A percentile compares a stretch with the other conserved stretches of the same genome.
Conservation (phyloP, 2,113 vertebrate genomes). For the Cinclus cinclus region DNA sequence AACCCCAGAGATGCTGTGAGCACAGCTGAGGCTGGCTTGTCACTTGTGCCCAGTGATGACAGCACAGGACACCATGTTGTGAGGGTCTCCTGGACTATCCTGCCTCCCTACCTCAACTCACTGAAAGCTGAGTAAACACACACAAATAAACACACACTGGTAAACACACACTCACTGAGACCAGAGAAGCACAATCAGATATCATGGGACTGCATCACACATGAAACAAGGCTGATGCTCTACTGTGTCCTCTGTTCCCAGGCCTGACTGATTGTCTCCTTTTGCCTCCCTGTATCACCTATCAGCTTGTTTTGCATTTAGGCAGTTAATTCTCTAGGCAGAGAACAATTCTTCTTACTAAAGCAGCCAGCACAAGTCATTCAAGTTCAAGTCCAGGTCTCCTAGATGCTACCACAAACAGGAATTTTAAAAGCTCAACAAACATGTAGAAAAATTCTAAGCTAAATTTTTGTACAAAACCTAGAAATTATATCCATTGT, state of each 20-base stretch:
- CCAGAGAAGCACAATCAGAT: neutral
- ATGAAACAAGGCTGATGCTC: neutral
- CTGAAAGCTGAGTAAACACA: neutral
- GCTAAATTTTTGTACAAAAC: neutral
- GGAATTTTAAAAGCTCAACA: neutral
- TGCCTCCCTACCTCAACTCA: neutral
- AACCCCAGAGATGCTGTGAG: neutral
- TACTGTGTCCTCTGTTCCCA: neutral
- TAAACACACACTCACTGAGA: neutral
- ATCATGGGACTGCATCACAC: neutral
- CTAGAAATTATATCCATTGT: neutral
- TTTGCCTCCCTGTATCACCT: neutral
- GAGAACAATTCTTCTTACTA: neutral
- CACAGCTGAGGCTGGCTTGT: neutral
- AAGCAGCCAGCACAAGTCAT: neutral
- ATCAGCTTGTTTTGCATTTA: neutral
- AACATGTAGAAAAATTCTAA: neutral
- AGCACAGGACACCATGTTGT: neutral
- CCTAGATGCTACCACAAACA: neutral
- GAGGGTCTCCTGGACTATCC: neutral
- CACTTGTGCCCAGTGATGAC: neutral
- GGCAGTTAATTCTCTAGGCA: neutral
- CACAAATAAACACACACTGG: neutral
- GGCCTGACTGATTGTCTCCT: neutral
- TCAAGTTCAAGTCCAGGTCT: neutral